These are phyloP conservation scores for Chaetophractus vellerosus DNA, from an alignment of 2,797 vertebrate genomes.

Conservation along the genomic window DNA sequence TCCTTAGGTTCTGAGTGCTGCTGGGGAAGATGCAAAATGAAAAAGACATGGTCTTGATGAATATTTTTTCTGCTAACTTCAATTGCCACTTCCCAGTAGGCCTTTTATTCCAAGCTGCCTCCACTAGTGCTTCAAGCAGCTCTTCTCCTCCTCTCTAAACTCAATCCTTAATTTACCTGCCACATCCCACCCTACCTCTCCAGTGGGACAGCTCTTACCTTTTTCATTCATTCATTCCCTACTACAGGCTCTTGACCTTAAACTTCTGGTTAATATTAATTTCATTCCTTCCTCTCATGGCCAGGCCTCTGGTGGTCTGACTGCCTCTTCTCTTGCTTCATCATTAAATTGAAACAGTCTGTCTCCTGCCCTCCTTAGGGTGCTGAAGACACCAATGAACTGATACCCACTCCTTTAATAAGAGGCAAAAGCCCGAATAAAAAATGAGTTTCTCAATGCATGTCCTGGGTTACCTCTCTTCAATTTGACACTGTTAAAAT, in stretches of 20 bases:
- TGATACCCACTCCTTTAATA: background rate
- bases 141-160: background rate
- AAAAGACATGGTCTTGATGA: background rate
- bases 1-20: background rate
- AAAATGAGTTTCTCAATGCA: background rate
- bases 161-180: background rate
- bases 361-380: background rate
- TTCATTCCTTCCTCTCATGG: background rate
- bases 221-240: background rate
- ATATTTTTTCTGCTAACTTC: background rate
- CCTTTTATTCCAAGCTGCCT: background rate
- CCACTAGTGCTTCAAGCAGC: background rate
- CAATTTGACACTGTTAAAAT: background rate
- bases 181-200: background rate
- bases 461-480: background rate
- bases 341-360: background rate
- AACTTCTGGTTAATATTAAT: background rate
- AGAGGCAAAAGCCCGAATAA: background rate
- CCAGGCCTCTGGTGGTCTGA: background rate
- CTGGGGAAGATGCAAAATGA: background rate
- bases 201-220: background rate
- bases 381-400: background rate
- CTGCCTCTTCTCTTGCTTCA: background rate
- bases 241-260: background rate
- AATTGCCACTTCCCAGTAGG: background rate